Evolutionary conservation across 2,797 vertebrate genomes (phyloP), one percentile per base, ranked within the genome.

Genomic region (Cetoscarus ocellatus): DNA sequence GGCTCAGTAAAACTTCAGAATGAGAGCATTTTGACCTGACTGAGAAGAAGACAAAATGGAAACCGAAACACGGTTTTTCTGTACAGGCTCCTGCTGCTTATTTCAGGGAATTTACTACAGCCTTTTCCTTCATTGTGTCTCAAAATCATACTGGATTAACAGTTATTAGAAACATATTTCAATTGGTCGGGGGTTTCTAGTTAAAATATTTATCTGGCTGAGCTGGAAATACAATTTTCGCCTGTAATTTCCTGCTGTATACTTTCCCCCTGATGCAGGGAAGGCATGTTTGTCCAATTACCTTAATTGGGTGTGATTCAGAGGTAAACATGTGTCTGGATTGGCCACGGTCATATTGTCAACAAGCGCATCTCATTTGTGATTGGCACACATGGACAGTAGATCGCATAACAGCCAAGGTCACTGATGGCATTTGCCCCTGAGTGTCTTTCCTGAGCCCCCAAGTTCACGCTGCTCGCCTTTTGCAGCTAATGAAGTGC

Each of bases 401-500:
- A 17, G 61, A 62, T 60, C 3, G 40, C 34, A 8, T 17, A 44
- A 52, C 73, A 36, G 52, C 75, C 12, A 3, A 67, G 73, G 80
- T 69, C 77, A 65, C 60, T 27, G 73, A 35, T 63, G 78, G 67
- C 57, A 8, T 77, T 81, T 61, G 49, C 61, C 70, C 27, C 83
- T 44, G 49, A 63, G 51, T 76, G 68, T 77, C 68, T 38, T 74
- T 45, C 59, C 75, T 49, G 65, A 6, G 62, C 72, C 82, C 71
- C 54, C 65, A 71, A 83, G 84, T 82, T 88, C 87, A 89, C 15
- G 17, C 42, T 49, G 69, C 61, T 60, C 60, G 60, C 67, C 75
- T 38, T 35, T 67, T 70, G 83, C 80, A 47, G 76, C 70, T 92
- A 94, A 93, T 94, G 86, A 93, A 93, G 90, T 86, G 88, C 89